A percentile compares a stretch with the other conserved stretches of the same genome.
phyloP scores from a whole-genome alignment of 2,888 invertebrate genomes.

The Ormia ochracea region DNA sequence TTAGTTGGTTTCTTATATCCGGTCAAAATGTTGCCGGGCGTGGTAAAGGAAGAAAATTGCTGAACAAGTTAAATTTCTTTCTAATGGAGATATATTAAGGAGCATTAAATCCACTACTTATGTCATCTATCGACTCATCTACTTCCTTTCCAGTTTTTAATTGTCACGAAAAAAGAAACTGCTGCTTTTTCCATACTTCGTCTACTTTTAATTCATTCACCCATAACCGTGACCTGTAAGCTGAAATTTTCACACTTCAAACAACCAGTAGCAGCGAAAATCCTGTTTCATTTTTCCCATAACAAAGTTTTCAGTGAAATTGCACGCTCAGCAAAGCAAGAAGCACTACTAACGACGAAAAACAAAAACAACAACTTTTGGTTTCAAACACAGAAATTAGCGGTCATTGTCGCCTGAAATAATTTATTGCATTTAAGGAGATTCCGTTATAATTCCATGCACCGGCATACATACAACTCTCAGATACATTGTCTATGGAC shows the following conservation, averaged over 20 bases:
- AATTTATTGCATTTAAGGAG: background rate
- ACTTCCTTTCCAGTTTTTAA: too few relatives aligned
- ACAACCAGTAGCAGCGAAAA: background rate
- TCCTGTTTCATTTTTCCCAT: slow-evolving; percentile 7
- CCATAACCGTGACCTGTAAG: slow-evolving; percentile 1
- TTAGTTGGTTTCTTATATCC: too few relatives aligned
- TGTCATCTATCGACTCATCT: too few relatives aligned
- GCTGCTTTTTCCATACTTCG: background rate
- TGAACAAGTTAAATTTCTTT: too few relatives aligned
- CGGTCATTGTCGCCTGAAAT: slow-evolving; percentile 46
- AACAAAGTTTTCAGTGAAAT: background rate
- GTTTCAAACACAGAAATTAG: slow-evolving; percentile 13
- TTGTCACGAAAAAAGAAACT: too few relatives aligned
- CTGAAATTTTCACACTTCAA: background rate
- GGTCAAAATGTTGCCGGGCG: too few relatives aligned
- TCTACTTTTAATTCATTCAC: background rate
- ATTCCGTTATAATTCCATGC: background rate
- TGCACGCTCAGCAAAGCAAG: background rate
- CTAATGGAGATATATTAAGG: too few relatives aligned
- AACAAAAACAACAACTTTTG: background rate
- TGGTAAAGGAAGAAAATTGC: too few relatives aligned
- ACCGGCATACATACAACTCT: too few relatives aligned
- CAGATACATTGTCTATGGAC: background rate
- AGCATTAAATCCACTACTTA: too few relatives aligned
- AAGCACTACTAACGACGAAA: background rate